Base-by-base conservation (phyloP, 2,797 vertebrate species). In the Enteromius anoplus region DNA sequence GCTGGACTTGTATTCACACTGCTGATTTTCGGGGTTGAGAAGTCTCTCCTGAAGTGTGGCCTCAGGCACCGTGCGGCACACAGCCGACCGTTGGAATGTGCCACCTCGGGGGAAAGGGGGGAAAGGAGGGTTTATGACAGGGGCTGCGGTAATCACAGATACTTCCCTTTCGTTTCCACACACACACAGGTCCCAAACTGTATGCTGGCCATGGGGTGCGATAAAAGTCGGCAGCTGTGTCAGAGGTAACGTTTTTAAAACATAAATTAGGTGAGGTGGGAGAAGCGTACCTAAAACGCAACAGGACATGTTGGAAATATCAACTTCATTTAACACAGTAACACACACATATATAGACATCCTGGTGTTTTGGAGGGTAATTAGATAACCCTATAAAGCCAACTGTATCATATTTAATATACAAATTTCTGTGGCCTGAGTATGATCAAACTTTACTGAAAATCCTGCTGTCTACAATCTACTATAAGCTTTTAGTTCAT, bases 171-270 rank as follows among this genome's bases (percentile, higher is more conserved):
- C 75, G 82, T 64, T 87, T 89, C 89, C 47, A 89, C 85, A 90
- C 14, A 49, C 37, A 47, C 45, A 53, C 47, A 73, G 1, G 21
- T 89, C 86, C 89, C 86, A 88, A 93, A 92, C 92, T 93, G 93
- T 93, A 92, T 90, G 90, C 49, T 83, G 90, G 88, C 93, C 90
- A 85, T 83, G 64, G 92, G 93, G 93, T 93, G 91, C 86, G 88
- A 94, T 94, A 94, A 94, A 32, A 95, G 90, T 90, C 69, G 81
- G 77, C 91, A 76, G 64, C 85, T 2, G 86, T 88, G 94, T 93
- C 92, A 95, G 90, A 94, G 94, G 93, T 93, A 91, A 93, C 85
- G 86, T 93, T 95, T 95, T 92, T 87, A 90, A 92, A 93, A 91
- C 94, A 95, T 95, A 95, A 94, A 94, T 95, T 92, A 90, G 87